Evolutionary conservation across 37 sponge, comb jelly and placozoan species (phyloP), one percentile per base, ranked within the genome.

Genomic region (Chondrosia reniformis): DNA sequence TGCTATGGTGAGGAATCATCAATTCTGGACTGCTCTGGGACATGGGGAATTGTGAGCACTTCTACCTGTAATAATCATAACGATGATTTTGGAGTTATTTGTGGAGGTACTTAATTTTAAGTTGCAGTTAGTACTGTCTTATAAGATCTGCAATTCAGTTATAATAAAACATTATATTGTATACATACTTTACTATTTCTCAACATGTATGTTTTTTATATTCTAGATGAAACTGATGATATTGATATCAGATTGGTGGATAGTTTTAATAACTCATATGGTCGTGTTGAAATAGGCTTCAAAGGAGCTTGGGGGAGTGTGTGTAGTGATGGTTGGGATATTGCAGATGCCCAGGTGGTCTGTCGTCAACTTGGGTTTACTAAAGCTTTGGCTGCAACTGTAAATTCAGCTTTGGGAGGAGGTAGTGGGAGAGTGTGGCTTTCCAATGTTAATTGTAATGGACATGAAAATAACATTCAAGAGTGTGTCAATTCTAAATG

Each of bases 301-400:
- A 36, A 61, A 32, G 88, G 85, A 34, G 67, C 71, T 24, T 92
- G 92, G 92, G 88, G 88, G n/a, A 79, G 85, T 33, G 77, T 92
- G 25, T 92, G 92, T 78, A 76, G 84, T 54, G 76, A 78, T 61
- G 27, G 34, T 32, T 92, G 81, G 81, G 82, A 84, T 59, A 34
- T 84, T 0, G 27, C 46, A 21, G 89, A 84, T 78, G 88, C 88
- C 44, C 38, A 27, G 12, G 92, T 92, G 12, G 74, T 83, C 0
- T 91, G 88, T 78, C 65, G 76, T 62, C 43, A 36, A 40, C 72
- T 69, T 36, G 72, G 72, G 2, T 69, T 42, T 39, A 7, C 37
- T 0, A 5, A 13, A 6, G 72, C 72, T 4, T 7, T 69, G 15
- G 42, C 3, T 5, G 43, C 36, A 40, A 6, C 24, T 39, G 1